These are phyloP conservation scores for Bombus breviceps DNA, from an alignment of 1,140 invertebrate species.

Conservation along the genomic window DNA sequence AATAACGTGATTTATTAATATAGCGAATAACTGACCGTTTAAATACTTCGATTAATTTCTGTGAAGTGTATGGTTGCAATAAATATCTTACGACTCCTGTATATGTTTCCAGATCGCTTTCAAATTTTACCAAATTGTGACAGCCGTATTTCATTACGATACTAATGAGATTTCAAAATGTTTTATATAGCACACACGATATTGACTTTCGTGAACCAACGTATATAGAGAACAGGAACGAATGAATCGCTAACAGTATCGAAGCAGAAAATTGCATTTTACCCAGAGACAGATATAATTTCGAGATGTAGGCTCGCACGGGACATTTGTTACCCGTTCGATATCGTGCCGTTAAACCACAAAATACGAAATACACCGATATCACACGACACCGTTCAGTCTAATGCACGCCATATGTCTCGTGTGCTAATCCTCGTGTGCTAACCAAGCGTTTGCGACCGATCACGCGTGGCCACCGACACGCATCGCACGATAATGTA, in stretches of 20 bases:
- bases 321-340: not conserved
- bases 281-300: not conserved
- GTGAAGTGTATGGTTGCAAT: no score
- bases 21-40: no score
- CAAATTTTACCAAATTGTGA: no score
- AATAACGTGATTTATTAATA: no score
- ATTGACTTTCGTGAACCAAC: no score
- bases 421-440: not conserved
- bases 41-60: no score
- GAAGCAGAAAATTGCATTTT: not conserved
- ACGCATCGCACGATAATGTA: slow-evolving; percentile 46
- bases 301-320: not conserved
- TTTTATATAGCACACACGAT: no score
- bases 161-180: no score
- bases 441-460: not conserved
- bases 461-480: not conserved
- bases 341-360: not conserved
- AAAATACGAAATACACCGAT: not conserved
- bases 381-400: not conserved
- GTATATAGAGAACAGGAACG: not conserved
- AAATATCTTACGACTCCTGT: no score
- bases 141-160: no score
- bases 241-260: not conserved
- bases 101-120: no score
- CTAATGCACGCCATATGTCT: slow-evolving; percentile 19